Conservation (phyloP, 2,797 vertebrate genomes). For the Danio jaintianensis region DNA sequence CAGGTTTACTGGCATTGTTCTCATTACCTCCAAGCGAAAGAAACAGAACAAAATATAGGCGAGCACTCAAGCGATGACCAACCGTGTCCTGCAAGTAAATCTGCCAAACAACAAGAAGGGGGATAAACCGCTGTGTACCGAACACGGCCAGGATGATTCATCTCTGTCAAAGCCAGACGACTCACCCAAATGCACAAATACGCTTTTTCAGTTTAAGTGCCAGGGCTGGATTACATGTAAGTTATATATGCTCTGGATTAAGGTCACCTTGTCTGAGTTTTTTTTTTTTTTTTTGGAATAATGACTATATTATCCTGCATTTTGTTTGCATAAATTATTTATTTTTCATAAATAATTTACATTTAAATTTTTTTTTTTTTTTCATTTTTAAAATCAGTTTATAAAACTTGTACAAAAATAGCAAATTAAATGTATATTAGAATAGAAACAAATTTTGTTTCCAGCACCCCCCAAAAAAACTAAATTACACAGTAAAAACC, state of each 20-base stretch:
- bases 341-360: too few species aligned
- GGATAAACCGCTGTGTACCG: conserved; percentile 31
- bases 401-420: too few species aligned
- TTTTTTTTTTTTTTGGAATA: background rate
- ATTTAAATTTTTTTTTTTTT: too few species aligned
- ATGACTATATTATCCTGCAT: background rate
- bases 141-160: conserved; percentile 35
- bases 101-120: conserved; percentile 39
- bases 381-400: background rate
- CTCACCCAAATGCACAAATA: conserved; percentile 30
- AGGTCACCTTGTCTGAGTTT: conserved; percentile 1
- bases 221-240: conserved; percentile 12
- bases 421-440: too few species aligned
- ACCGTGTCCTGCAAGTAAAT: conserved; percentile 33
- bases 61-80: conserved; percentile 8
- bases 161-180: conserved; percentile 14
- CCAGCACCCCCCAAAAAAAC: too few species aligned
- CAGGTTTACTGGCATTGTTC: conserved; percentile 28
- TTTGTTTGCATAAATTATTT: background rate
- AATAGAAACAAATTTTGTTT: too few species aligned
- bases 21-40: conserved; percentile 5
- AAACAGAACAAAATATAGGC: conserved; percentile 16
- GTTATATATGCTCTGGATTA: background rate
- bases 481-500: too few species aligned
- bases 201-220: conserved; percentile 42